Evolutionary conservation across 2,797 vertebrate species (phyloP).

Genomic region (Sarcoramphus papa): DNA sequence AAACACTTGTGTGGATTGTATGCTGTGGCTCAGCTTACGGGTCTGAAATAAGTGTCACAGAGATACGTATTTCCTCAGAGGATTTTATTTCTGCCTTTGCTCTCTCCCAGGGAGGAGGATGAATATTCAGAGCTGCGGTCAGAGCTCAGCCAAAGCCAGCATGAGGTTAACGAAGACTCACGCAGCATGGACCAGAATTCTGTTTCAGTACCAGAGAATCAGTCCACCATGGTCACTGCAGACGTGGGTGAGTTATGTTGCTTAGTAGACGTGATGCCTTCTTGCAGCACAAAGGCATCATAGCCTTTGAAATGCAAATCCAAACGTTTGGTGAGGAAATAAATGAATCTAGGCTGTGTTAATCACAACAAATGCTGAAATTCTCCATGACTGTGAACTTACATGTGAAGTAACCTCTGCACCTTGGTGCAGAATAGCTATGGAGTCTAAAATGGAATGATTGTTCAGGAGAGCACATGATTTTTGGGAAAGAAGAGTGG

Average conservation of each 20-base stretch:
- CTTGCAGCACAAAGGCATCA: neutral
- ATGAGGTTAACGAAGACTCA: conserved; percentile 80
- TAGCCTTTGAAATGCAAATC: neutral
- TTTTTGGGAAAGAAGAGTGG: neutral
- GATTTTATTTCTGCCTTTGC: neutral
- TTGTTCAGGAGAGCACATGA: neutral
- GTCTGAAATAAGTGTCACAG: neutral
- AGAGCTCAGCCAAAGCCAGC: conserved; percentile 85
- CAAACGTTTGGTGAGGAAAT: neutral
- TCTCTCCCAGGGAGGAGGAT: conserved; percentile 81
- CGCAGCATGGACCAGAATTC: conserved; percentile 82
- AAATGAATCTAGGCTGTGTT: neutral
- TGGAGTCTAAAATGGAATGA: neutral
- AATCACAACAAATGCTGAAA: neutral
- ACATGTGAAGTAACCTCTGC: neutral
- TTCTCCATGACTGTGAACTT: neutral
- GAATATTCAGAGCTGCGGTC: conserved; percentile 84
- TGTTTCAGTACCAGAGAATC: conserved; percentile 81
- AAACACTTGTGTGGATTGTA: neutral
- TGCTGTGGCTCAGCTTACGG: neutral
- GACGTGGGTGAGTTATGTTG: conserved; percentile 78
- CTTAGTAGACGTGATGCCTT: neutral
- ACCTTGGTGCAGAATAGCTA: neutral
- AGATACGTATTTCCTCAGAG: neutral
- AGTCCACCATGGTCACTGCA: conserved; percentile 83